Base-by-base conservation (phyloP, 2,797 vertebrate genomes). In the Diplodus puntazzo region DNA sequence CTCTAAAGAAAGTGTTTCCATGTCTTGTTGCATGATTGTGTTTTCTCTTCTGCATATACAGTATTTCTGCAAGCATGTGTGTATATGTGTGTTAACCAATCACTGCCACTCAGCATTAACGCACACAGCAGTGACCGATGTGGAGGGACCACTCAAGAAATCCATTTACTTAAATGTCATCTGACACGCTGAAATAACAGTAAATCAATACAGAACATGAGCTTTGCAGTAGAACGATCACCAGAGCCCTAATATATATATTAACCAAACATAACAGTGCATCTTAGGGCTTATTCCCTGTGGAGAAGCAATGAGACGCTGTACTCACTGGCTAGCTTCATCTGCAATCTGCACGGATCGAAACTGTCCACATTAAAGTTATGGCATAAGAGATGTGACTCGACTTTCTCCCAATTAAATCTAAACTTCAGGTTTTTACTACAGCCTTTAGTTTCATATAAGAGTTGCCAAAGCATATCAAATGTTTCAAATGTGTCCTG, bases 81-180 rank as follows among this genome's bases (percentile, higher is more conserved):
- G 43, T 48, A n/a, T 6, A 5, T 34, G 11, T 52, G 45, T 50
- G 45, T 39, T 60, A 25, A 25, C 66, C 39, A 54, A 69, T 46
- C 67, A 49, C 75, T 79, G 67, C 30, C 63, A 75, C 39, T 43
- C 23, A 46, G 50, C 21, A 53, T 79, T 64, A 65, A 55, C 34
- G 11, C 11, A 1, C 42, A 50, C 20, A 43, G 17, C 58, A 78
- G 55, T 75, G 82, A 73, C 59, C 81, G 73, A 80, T 48, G 79
- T 65, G 13, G 20, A 30, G 21, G 43, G 66, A 74, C 50, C 67
- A 79, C 27, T 43, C n/a, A 70, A 75, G 16, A 76, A 75, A 83
- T 78, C 34, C 13, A 69, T 76, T 70, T 17, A 76, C 45, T 77
- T 73, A 71, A 73, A 79, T 85, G 65, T 52, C 46, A 85, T 60